Evolutionary conservation across 2,888 invertebrate species (phyloP), one percentile per base, ranked within the genome.

Genomic region (Choreutis nemorana): DNA sequence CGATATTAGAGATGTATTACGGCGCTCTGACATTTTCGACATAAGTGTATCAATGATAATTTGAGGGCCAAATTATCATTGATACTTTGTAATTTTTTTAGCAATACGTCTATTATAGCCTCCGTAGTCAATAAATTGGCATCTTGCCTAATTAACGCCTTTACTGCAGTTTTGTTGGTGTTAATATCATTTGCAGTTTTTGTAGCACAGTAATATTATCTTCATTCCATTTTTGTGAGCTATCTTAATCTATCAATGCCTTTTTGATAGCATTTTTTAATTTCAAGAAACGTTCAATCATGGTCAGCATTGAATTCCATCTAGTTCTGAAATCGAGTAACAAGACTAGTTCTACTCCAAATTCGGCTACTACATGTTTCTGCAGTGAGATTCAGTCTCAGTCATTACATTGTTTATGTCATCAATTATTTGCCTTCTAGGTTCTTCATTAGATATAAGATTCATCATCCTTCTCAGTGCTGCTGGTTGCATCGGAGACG

Each of bases 1-100:
- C 34, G 36, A 36, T 36, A 36, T 36, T 36, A 36, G 31, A 33
- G 29, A 25, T 7, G 28, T 32, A 31, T 31, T 31, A 22, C 34
- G 34, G 27, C 34, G 34, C 23, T 34, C 34, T 34, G 31, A 34
- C 32, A 34, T 34, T 31, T 34, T 31, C 31, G 29, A 20, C 23
- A 29, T 31, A 31, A 34, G 29, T 18, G 31, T 31, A 26, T 31
- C 34, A 31, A 34, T n/a, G n/a, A 29, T 34, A 34, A 34, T 26
- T 34, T 21, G 23, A 34, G 31, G 26, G 34, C 34, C 31, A 34
- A 34, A 30, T 20, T 21, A 9, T 30, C 30, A 9, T 30, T 12
- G 21, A 26, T 30, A 30, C 30, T 30, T 30, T 32, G 13, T 28
- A 32, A 28, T 23, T 23, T 9, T 23, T 23, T 23, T 23, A 27